Percentiles rank a stretch among this genome's conserved stretches.
These are phyloP conservation scores for Eupelmus urozonus DNA, from an alignment of 2,888 invertebrate species.

Conservation along the genomic window DNA sequence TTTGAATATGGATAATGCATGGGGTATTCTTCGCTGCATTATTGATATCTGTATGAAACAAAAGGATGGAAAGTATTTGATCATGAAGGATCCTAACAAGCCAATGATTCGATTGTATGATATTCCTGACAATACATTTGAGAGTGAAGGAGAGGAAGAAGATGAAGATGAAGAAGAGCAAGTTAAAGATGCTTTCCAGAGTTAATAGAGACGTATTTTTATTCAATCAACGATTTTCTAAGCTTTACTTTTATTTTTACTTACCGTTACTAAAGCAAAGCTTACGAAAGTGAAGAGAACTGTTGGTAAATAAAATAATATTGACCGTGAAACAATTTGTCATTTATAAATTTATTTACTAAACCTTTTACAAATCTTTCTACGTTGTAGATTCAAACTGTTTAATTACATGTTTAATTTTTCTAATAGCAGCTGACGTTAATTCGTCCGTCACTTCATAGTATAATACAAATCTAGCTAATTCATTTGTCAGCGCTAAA, in stretches of 20 bases:
- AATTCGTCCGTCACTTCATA: slow-evolving; percentile 85
- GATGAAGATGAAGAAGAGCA: slow-evolving; percentile 85
- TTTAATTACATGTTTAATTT: slow-evolving; percentile 84
- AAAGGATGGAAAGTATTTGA: slow-evolving; percentile 96
- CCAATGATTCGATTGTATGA: slow-evolving; percentile 97
- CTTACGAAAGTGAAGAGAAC: slow-evolving; percentile 1
- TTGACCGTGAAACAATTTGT: slow-evolving; percentile 11
- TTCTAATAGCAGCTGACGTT: slow-evolving; percentile 84
- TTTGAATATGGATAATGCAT: slow-evolving; percentile 99
- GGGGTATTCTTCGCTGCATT: slow-evolving; percentile 98
- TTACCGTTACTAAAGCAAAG: slow-evolving; percentile 23
- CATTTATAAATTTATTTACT: not conserved
- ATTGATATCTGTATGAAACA: slow-evolving; percentile 98
- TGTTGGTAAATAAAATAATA: slow-evolving; percentile 35
- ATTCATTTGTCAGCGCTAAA: slow-evolving; percentile 80
- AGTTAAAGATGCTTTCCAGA: slow-evolving; percentile 74
- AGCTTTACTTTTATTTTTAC: slow-evolving; percentile 24
- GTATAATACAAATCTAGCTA: slow-evolving; percentile 85
- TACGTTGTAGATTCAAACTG: slow-evolving; percentile 24
- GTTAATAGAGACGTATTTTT: slow-evolving; percentile 62
- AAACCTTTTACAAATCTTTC: not conserved
- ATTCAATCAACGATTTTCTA: slow-evolving; percentile 36
- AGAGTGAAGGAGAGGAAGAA: slow-evolving; percentile 96
- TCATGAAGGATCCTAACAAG: slow-evolving; percentile 99
- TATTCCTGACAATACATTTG: slow-evolving; percentile 99